These are phyloP conservation scores for Rhea americana DNA, from an alignment of 2,113 vertebrate genomes.

Conservation along the genomic window DNA sequence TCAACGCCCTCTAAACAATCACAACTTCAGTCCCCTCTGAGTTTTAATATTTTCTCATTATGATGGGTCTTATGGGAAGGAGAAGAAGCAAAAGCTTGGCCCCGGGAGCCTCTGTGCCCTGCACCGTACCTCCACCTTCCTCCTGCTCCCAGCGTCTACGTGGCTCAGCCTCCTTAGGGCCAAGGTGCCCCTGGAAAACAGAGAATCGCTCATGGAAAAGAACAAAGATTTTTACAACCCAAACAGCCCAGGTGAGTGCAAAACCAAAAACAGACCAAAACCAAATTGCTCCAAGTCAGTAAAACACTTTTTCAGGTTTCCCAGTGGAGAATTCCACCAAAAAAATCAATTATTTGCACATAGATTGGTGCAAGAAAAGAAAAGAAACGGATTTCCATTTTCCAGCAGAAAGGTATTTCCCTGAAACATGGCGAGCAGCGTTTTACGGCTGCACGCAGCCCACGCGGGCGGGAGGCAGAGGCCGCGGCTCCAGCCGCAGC, in stretches of 20 bases:
- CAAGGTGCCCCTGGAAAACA: neutral
- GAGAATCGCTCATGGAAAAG: neutral
- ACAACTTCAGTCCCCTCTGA: neutral
- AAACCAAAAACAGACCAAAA: neutral
- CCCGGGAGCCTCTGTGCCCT: neutral
- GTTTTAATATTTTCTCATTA: neutral
- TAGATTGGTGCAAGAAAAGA: neutral
- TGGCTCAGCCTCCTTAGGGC: neutral
- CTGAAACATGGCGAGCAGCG: neutral
- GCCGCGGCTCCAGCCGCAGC: neutral
- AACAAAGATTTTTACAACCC: neutral
- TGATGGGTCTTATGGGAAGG: neutral
- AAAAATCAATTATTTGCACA: neutral
- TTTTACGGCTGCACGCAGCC: neutral
- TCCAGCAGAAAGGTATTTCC: neutral
- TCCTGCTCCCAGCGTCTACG: neutral
- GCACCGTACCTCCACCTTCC: neutral
- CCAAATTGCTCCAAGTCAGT: fast-evolving
- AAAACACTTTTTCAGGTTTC: neutral
- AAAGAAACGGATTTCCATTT: neutral
- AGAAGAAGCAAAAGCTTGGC: neutral
- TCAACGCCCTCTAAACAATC: neutral
- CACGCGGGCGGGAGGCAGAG: neutral
- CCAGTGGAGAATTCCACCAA: neutral
- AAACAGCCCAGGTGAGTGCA: neutral